A percentile compares a stretch with the other conserved stretches of the same genome.
These are phyloP conservation scores for Aricia agestis DNA, from an alignment of 1,140 invertebrate genomes.

Conservation along the genomic window DNA sequence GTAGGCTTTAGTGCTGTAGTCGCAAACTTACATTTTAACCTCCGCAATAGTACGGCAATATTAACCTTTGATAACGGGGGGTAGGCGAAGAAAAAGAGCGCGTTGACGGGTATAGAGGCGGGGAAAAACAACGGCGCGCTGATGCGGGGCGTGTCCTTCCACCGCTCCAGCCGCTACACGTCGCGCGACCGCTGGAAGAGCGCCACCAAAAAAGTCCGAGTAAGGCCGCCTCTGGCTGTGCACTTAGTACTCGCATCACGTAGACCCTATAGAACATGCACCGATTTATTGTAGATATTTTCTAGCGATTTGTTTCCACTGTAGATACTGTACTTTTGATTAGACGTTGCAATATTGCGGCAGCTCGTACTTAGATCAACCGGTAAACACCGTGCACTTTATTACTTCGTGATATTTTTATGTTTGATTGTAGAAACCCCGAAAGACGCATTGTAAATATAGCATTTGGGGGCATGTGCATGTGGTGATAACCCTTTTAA, in stretches of 20 bases:
- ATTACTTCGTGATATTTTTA: neutral
- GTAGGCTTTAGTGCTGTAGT: slow-evolving; percentile 27
- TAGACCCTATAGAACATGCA: slow-evolving; percentile 13
- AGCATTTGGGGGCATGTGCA: slow-evolving; percentile 19
- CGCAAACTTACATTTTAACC: neutral
- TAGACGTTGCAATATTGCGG: neutral
- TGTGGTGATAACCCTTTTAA: slow-evolving; percentile 43
- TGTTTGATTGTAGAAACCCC: neutral
- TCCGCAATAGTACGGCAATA: slow-evolving; percentile 16
- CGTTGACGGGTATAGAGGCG: slow-evolving; percentile 76
- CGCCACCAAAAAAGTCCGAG: slow-evolving; percentile 81
- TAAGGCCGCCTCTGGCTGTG: slow-evolving; percentile 66
- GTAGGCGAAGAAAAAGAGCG: slow-evolving; percentile 76
- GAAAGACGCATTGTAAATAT: slow-evolving; percentile 16
- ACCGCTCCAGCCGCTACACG: slow-evolving; percentile 46
- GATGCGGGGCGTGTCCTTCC: slow-evolving; percentile 74
- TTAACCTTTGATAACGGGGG: slow-evolving; percentile 44
- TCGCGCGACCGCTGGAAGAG: slow-evolving; percentile 77
- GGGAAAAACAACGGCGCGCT: slow-evolving; percentile 76
- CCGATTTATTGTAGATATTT: neutral
- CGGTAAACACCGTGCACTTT: neutral
- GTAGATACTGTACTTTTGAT: neutral
- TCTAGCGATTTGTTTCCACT: neutral
- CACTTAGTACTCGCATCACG: slow-evolving; percentile 18
- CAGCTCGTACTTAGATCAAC: neutral